phyloP scores from a whole-genome alignment of 2,888 invertebrate genomes.

The Tenthredo distinguenda region DNA sequence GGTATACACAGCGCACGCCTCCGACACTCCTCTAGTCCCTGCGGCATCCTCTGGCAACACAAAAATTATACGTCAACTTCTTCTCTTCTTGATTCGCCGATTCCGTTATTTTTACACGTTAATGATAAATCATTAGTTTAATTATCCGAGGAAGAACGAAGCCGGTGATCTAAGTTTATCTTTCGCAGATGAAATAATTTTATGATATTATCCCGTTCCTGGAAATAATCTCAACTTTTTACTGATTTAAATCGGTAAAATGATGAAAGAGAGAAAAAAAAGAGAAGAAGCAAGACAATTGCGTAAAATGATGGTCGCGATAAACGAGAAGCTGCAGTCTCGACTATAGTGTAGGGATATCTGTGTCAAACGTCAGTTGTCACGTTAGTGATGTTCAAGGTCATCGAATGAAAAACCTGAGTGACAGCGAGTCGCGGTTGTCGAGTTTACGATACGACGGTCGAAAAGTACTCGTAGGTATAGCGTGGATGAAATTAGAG shows the following conservation, averaged over 20 bases:
- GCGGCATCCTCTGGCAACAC: slow-evolving; percentile 75
- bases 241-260: background rate
- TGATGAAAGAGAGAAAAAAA: background rate
- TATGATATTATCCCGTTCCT: background rate
- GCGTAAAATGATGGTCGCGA: background rate
- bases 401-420: slow-evolving; percentile 12
- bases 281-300: background rate
- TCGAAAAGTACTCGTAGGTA: background rate
- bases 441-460: background rate
- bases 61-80: slow-evolving; percentile 37
- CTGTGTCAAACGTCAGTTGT: slow-evolving; percentile 51
- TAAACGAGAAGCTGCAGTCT: background rate
- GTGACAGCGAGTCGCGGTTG: slow-evolving; percentile 4
- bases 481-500: background rate
- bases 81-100: background rate
- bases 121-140: background rate
- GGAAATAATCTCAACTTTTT: background rate
- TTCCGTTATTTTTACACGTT: background rate
- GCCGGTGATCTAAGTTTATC: background rate
- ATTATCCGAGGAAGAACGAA: background rate
- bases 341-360: background rate
- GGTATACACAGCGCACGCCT: slow-evolving; percentile 80
- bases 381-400: slow-evolving; percentile 39
- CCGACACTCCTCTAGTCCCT: slow-evolving; percentile 72
- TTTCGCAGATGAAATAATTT: background rate